Percentiles rank a stretch among this genome's conserved stretches.
Conservation (phyloP, 2,888 invertebrate genomes). For the Phytoseiulus persimilis region DNA sequence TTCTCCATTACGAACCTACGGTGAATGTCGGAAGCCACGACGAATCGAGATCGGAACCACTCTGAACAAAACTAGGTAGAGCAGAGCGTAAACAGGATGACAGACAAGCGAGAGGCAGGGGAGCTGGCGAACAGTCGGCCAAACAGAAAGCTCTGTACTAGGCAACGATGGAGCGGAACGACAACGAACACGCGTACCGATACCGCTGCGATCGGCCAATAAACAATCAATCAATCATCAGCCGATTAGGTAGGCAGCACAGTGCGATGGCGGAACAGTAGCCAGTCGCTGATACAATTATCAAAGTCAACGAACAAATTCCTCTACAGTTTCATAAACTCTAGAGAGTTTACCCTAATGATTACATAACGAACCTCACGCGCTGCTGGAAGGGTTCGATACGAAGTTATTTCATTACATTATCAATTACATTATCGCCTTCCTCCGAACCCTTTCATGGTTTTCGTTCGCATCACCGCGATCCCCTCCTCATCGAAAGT, state of each 20-base stretch:
- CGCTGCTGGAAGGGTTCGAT: background rate
- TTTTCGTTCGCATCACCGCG: background rate
- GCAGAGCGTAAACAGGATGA: too few species aligned
- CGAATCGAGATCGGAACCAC: too few species aligned
- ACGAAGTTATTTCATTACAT: background rate
- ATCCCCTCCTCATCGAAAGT: background rate
- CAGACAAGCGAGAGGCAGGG: too few species aligned
- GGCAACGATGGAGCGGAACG: too few species aligned
- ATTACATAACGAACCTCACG: background rate
- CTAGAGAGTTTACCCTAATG: background rate
- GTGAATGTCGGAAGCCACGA: too few species aligned
- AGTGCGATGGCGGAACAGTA: background rate
- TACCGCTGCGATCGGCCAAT: too few species aligned
- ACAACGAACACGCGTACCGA: too few species aligned
- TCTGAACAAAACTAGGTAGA: too few species aligned
- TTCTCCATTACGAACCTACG: too few species aligned
- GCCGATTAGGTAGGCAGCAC: background rate
- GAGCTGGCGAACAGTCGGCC: too few species aligned
- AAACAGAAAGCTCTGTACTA: too few species aligned
- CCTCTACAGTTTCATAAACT: background rate
- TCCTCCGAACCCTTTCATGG: background rate
- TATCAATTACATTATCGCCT: background rate
- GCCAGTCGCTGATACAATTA: background rate
- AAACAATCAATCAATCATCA: background rate
- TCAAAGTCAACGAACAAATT: background rate